These are phyloP conservation scores for Caerostris extrusa DNA, from an alignment of 1,140 invertebrate genomes.

Conservation along the genomic window DNA sequence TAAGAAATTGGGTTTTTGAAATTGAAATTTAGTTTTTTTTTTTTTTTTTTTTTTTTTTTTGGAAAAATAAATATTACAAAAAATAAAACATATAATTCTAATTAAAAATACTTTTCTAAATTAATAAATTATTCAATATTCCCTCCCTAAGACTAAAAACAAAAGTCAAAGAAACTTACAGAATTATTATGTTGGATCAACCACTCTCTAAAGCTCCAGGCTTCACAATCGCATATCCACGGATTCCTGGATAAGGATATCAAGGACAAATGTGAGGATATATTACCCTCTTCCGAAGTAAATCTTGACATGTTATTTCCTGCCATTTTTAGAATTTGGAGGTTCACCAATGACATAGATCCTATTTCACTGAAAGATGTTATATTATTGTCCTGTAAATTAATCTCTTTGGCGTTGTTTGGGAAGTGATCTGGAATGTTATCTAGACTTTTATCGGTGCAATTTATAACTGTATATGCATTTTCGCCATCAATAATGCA, in stretches of 20 bases:
- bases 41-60: too few relatives aligned
- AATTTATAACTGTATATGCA: neutral
- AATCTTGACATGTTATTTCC: neutral
- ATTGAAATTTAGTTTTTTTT: too few relatives aligned
- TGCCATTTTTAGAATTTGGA: neutral
- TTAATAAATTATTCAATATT: too few relatives aligned
- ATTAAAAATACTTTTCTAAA: too few relatives aligned
- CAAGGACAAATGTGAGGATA: neutral
- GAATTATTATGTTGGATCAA: neutral
- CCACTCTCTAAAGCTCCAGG: constrained; percentile 17
- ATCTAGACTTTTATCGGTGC: neutral
- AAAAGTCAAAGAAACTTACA: neutral
- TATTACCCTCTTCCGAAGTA: neutral
- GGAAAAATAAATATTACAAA: too few relatives aligned
- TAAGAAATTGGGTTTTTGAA: too few relatives aligned
- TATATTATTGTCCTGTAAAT: neutral
- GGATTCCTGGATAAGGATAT: neutral
- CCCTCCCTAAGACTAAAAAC: too few relatives aligned
- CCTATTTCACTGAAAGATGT: neutral
- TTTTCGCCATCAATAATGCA: neutral
- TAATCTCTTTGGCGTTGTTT: neutral
- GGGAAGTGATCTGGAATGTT: neutral
- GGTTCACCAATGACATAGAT: neutral
- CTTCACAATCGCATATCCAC: neutral
- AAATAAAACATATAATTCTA: too few relatives aligned